Base-by-base conservation (phyloP, 1,140 invertebrate genomes). In the Drosophila arizonae region DNA sequence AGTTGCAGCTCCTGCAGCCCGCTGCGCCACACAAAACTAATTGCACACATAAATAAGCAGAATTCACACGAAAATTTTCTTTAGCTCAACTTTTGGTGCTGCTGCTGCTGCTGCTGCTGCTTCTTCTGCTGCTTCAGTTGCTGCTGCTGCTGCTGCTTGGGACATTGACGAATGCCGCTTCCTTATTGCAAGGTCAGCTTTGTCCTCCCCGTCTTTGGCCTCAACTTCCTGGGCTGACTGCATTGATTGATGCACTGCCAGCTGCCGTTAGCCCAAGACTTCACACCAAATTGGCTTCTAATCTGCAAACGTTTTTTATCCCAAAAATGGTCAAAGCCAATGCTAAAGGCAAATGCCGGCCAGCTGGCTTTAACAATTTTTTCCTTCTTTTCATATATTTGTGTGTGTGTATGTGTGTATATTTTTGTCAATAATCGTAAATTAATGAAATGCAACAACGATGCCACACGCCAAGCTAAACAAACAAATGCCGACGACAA, bases 211-310 rank as follows among this genome's bases (percentile, higher is more conserved):
- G 43, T 62, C 51, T 45, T 17, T 13, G 21, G 30, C n/a, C 21
- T 30, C 51, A n/a, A 33, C 33, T 65, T 36, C 28, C 57, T 66
- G 28, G 28, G n/a, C 48, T 30, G 11, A 13, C n/a, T 6, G 28
- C 82, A 87, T 87, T 82, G 82, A 87, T 82, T 82, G 79, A 86
- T 86, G 82, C 76, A 81, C 71, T 87, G 81, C 82, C 82, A 87
- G 82, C 82, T 87, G 82, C 82, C 82, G 82, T 87, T 87, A 87
- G 71, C 65, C 56, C 43, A 30, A 50, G 69, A 77, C 63, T 87
- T 86, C 76, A 86, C 81, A 87, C 81, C 82, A 76, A 84, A 81
- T 86, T 86, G 82, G 76, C 68, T 69, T 33, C 81, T 86, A 81
- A 85, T 81, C 79, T 82, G 57, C 73, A 61, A 76, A 50, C 48